These are phyloP conservation scores for Cyclargus thomasi DNA, from an alignment of 1,140 invertebrate species.

Conservation along the genomic window DNA sequence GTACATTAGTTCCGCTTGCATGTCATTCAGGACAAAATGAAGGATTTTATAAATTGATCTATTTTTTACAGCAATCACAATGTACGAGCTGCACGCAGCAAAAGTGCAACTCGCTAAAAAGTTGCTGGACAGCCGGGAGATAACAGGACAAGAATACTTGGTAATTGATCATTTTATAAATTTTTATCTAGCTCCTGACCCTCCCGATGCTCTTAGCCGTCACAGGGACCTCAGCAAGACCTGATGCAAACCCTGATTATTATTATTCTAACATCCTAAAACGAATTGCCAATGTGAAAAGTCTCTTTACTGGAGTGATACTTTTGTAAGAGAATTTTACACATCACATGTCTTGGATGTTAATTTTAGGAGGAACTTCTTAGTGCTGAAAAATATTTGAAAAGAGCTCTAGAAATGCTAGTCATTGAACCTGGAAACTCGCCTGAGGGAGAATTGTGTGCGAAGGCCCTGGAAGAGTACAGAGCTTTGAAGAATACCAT, in stretches of 20 bases:
- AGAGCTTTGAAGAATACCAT: conserved; percentile 78
- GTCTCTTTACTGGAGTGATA: too few relatives aligned
- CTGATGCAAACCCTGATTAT: too few relatives aligned
- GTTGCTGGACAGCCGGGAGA: conserved; percentile 76
- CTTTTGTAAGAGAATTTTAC: too few relatives aligned
- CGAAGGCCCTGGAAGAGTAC: conserved; percentile 79
- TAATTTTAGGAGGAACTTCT: conserved; percentile 65
- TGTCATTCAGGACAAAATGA: too few relatives aligned
- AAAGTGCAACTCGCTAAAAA: conserved; percentile 79
- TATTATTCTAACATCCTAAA: too few relatives aligned
- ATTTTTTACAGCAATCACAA: conserved; percentile 78
- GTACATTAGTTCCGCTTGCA: neutral
- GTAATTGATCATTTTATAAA: conserved; percentile 32
- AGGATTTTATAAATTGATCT: too few relatives aligned
- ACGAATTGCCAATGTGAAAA: too few relatives aligned
- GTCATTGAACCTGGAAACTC: conserved; percentile 81
- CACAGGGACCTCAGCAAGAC: too few relatives aligned
- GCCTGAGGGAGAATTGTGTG: conserved; percentile 83
- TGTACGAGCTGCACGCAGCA: conserved; percentile 85
- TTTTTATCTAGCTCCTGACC: too few relatives aligned
- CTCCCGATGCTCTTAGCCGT: too few relatives aligned
- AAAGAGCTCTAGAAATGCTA: conserved; percentile 79
- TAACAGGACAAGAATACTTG: conserved; percentile 69
- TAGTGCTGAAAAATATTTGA: conserved; percentile 76
- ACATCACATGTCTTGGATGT: too few relatives aligned